Base-by-base conservation (phyloP, 1,140 invertebrate genomes). In the Drosophila ambigua region DNA sequence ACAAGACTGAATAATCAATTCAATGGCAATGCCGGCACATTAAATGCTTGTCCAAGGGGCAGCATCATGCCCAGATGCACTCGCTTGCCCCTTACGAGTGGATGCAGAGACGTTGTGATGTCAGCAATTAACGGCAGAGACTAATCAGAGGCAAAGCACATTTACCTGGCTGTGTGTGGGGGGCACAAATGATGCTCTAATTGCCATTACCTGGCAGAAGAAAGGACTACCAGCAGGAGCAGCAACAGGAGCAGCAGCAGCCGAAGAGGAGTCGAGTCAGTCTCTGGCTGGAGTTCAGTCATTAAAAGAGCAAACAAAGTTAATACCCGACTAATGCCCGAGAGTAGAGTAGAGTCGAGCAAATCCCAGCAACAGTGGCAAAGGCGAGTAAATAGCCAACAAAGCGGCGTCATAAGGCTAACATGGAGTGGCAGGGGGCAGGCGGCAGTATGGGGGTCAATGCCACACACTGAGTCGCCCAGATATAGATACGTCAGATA, bases 271-370 rank as follows among this genome's bases (percentile, higher is more conserved):
- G 45, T 20, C 23, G 20, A 24, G 23, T 31, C 20, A 13, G 39
- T 35, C 28, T 39, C 20, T 6, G 59, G 15, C 41, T 24, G 45
- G 41, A 35, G 64, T 49, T 69, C 46, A 60, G 57, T 75, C 79
- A 75, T 83, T 73, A 77, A 81, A 84, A 71, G 68, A 59, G 62
- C 65, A 85, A 77, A 75, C 82, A 81, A 77, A 87, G 75, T 79
- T 74, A 79, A 85, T 74, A 77, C 64, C 77, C 66, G 58, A 61
- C 61, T 57, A 66, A 69, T 64, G 62, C 49, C 52, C 23, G 6
- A 58, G 35, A 26, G 65, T 59, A 57, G 49, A 62, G 55, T 23
- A 35, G 50, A 58, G 55, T 39, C 31, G 44, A 43, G 49, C 44
- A 50, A 59, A 61, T 45, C 43, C 28, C 72, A 60, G 77, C 75